Percentiles rank a stretch among this genome's conserved stretches.
phyloP scores from a whole-genome alignment of 37 sponge, comb jelly and placozoan genomes.

The Cladorhizidae sp. region DNA sequence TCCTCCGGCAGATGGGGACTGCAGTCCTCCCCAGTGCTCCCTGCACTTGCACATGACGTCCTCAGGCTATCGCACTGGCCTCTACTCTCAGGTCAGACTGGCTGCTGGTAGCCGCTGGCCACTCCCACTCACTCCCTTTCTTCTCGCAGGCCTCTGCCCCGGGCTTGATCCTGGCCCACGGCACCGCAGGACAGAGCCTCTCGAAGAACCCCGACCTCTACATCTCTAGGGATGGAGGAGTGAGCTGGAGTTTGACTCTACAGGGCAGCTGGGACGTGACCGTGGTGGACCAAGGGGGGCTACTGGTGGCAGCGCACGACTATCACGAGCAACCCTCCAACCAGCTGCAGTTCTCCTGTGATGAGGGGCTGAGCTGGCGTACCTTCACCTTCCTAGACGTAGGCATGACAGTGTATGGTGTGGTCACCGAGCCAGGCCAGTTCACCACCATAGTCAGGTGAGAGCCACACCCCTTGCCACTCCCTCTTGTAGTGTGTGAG shows the following conservation, averaged over 20 bases:
- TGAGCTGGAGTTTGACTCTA: constrained; percentile 65
- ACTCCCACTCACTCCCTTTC: background rate
- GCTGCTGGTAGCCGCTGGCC: background rate
- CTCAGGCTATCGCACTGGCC: constrained; percentile 55
- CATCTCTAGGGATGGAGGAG: constrained; percentile 81
- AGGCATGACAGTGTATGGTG: constrained; percentile 65
- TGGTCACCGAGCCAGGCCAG: constrained; percentile 94
- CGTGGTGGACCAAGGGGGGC: constrained; percentile 72
- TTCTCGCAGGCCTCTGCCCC: constrained; percentile 45
- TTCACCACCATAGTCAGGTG: constrained; percentile 76
- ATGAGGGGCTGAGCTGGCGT: constrained; percentile 90
- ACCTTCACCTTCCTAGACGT: constrained; percentile 51
- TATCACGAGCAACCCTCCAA: constrained; percentile 55
- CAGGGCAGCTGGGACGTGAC: constrained; percentile 53
- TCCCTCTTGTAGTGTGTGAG: background rate
- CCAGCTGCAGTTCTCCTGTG: constrained; percentile 64
- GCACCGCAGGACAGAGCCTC: constrained; percentile 31
- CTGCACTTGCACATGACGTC: constrained; percentile 79
- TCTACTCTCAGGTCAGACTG: constrained; percentile 47
- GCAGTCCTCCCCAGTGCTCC: constrained; percentile 71
- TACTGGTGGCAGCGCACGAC: constrained; percentile 80
- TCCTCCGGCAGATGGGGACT: constrained; percentile 19
- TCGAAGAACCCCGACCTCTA: constrained; percentile 50
- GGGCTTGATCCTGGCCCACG: constrained; percentile 79
- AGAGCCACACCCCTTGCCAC: background rate